Conservation (phyloP, 2,888 invertebrate species). For the Caenorhabditis panamensis region DNA sequence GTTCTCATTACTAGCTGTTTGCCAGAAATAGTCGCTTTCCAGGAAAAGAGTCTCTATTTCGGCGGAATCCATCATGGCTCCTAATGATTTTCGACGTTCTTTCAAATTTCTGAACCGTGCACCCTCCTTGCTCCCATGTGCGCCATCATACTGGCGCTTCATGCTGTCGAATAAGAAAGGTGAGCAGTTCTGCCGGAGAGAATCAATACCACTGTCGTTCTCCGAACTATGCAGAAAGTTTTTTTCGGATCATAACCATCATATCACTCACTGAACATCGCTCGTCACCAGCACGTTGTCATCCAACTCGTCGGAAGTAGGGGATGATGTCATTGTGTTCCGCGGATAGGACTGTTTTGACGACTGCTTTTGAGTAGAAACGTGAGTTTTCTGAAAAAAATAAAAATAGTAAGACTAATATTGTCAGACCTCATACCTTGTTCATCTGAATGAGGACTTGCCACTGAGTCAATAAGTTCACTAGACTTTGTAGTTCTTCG, state of each 20-base stretch:
- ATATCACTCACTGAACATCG: slow-evolving; percentile 61
- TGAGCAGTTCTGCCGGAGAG: slow-evolving; percentile 75
- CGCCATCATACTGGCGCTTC: slow-evolving; percentile 55
- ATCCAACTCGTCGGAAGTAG: slow-evolving; percentile 74
- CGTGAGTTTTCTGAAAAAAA: neutral
- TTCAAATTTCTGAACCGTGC: slow-evolving; percentile 71
- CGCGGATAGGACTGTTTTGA: slow-evolving; percentile 8
- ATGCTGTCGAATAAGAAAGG: slow-evolving; percentile 69
- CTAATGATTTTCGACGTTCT: slow-evolving; percentile 77
- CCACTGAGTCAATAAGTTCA: slow-evolving; percentile 76
- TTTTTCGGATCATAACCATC: neutral
- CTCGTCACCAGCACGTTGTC: slow-evolving; percentile 73
- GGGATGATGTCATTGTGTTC: slow-evolving; percentile 62
- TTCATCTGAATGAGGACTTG: slow-evolving; percentile 37
- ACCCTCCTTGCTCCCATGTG: slow-evolving; percentile 50
- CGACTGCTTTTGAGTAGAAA: neutral
- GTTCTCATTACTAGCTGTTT: slow-evolving; percentile 28
- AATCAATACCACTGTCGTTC: slow-evolving; percentile 80
- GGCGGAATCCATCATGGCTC: slow-evolving; percentile 70
- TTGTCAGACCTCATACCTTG: no score
- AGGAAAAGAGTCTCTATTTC: slow-evolving; percentile 71
- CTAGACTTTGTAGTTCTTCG: slow-evolving; percentile 72
- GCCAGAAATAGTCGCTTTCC: slow-evolving; percentile 71
- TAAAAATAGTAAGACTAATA: no score
- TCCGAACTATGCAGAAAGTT: slow-evolving; percentile 68